Evolutionary conservation across 2,113 vertebrate genomes (phyloP).

Genomic region (Tringa solitaria): DNA sequence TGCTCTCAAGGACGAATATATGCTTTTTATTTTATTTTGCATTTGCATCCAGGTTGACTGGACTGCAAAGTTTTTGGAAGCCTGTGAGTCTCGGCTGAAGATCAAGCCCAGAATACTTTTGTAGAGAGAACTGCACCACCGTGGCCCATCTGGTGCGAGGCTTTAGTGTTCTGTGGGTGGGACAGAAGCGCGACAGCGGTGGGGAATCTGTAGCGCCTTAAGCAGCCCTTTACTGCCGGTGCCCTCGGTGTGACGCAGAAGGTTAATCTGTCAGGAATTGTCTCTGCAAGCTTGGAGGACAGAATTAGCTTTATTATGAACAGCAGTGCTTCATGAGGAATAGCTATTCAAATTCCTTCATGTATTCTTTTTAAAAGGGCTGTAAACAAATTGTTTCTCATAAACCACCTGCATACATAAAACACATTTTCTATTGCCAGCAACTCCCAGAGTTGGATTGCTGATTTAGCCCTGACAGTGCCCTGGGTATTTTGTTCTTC

Average conservation of each 20-base stretch:
- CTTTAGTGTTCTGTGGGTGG: neutral
- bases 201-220: neutral
- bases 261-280: neutral
- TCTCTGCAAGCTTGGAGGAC: neutral
- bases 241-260: neutral
- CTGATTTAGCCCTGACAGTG: constrained; percentile 19
- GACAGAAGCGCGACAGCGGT: rapidly evolving
- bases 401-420: neutral
- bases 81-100: neutral
- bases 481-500: constrained; percentile 15
- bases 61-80: neutral
- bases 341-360: neutral
- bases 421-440: neutral
- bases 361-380: neutral
- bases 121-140: neutral
- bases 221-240: neutral
- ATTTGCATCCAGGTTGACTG: neutral
- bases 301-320: neutral
- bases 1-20: neutral
- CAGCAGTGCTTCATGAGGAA: neutral
- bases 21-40: neutral
- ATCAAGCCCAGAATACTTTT: neutral
- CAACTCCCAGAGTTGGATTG: neutral
- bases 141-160: neutral
- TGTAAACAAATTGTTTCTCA: constrained; percentile 21